A percentile compares a stretch with the other conserved stretches of the same genome.
Conservation (phyloP, 2,888 invertebrate genomes). For the Lucinisca nassula region DNA sequence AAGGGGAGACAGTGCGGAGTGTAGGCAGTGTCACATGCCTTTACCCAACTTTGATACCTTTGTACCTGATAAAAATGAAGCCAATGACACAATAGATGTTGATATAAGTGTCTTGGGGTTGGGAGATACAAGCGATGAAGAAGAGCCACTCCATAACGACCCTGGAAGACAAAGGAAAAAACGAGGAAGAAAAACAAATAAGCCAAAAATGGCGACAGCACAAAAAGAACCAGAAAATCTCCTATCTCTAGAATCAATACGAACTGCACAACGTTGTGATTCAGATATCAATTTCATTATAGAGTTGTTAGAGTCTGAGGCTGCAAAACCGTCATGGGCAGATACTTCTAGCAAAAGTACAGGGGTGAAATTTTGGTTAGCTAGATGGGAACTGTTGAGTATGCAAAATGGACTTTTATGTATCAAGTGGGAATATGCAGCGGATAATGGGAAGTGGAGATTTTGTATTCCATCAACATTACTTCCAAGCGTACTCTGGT, state of each 20-base stretch:
- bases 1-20: neutral
- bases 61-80: neutral
- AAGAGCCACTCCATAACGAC: neutral
- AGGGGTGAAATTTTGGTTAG: conserved; percentile 40
- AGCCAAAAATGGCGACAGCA: neutral
- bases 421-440: no score
- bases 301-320: neutral
- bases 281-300: conserved; percentile 18
- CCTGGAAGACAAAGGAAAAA: conserved; percentile 4
- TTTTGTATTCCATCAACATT: conserved; percentile 25
- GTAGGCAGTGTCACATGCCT: conserved; percentile 19
- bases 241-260: neutral
- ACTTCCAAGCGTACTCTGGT: conserved; percentile 14
- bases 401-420: conserved; percentile 34
- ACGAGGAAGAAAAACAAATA: conserved; percentile 16
- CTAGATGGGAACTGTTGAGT: conserved; percentile 37
- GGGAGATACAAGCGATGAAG: neutral
- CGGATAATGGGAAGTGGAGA: no score
- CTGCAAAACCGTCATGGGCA: conserved; percentile 17
- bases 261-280: neutral
- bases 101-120: neutral
- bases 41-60: neutral
- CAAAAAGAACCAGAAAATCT: conserved; percentile 5
- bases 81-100: neutral
- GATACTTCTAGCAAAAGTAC: no score